Conservation (phyloP, 2,113 vertebrate species). For the Hirundichthys speculiger region DNA sequence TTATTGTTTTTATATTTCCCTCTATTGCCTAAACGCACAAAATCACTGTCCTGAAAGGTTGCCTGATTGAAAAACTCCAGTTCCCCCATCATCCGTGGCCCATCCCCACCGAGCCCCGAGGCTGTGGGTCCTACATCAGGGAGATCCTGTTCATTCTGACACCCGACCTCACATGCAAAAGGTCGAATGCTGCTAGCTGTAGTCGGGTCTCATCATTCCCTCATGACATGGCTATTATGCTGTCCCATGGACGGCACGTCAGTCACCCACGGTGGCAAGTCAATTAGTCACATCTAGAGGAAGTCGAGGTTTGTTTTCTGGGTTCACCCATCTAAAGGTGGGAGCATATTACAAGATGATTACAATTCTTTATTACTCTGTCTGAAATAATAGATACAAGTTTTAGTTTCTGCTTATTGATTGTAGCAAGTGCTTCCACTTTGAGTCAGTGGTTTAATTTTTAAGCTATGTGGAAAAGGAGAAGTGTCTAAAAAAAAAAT, state of each 20-base stretch:
- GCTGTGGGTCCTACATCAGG: constrained; percentile 52
- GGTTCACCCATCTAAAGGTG: constrained; percentile 23
- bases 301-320: constrained; percentile 41
- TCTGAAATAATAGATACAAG: not conserved
- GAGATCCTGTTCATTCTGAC: constrained; percentile 61
- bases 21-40: constrained; percentile 42
- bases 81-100: constrained; percentile 44
- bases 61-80: constrained; percentile 74
- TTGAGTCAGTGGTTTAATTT: not conserved
- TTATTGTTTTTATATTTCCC: constrained; percentile 78
- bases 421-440: not conserved
- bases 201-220: constrained; percentile 83
- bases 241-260: constrained; percentile 79
- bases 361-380: constrained; percentile 3
- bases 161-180: constrained; percentile 65
- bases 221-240: constrained; percentile 82
- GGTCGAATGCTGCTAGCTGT: constrained; percentile 80
- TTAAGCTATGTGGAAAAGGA: constrained; percentile 13
- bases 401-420: not conserved
- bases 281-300: constrained; percentile 84
- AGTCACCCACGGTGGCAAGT: constrained; percentile 89
- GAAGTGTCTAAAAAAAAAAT: no score
- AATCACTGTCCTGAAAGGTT: constrained; percentile 64
- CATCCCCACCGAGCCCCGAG: constrained; percentile 55
- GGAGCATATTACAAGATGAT: constrained; percentile 2